Evolutionary conservation across 2,797 vertebrate species (phyloP).

Genomic region (Hyperoplus immaculatus): DNA sequence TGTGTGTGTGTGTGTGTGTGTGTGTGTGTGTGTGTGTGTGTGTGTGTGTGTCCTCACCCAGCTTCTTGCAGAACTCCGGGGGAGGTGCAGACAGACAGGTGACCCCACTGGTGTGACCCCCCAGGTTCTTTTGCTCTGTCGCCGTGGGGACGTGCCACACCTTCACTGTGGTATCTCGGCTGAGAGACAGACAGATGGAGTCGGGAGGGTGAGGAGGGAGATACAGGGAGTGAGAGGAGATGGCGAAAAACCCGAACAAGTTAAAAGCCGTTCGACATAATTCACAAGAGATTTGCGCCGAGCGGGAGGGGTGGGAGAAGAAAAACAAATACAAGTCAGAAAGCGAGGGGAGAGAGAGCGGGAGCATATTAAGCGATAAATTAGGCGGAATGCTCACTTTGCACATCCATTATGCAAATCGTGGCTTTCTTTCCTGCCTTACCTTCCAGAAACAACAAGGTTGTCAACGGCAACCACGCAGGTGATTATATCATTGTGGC

Average conservation of each 20-base stretch:
- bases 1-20: constrained; percentile 21
- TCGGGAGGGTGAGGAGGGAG: neutral
- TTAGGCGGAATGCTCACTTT: constrained; percentile 74
- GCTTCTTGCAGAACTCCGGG: constrained; percentile 83
- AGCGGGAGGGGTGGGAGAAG: constrained; percentile 28
- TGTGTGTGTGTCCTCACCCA: constrained; percentile 76
- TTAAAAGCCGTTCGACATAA: constrained; percentile 53
- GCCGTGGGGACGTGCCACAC: constrained; percentile 89
- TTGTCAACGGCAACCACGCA: constrained; percentile 86
- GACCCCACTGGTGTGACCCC: constrained; percentile 87
- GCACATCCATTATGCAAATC: constrained; percentile 70
- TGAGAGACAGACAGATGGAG: constrained; percentile 37
- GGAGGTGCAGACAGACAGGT: constrained; percentile 85
- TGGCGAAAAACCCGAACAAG: constrained; percentile 43
- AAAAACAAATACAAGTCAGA: constrained; percentile 65
- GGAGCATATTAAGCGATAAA: constrained; percentile 61
- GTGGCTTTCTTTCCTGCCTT: constrained; percentile 36
- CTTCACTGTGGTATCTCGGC: constrained; percentile 88
- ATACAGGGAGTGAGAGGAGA: constrained; percentile 10
- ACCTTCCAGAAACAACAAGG: constrained; percentile 89
- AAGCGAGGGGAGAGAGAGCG: constrained; percentile 29
- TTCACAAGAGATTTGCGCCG: constrained; percentile 36
- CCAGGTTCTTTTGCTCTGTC: constrained; percentile 87
- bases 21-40: constrained; percentile 7
- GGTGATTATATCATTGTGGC: constrained; percentile 89